Evolutionary conservation across 2,888 invertebrate genomes (phyloP).

Genomic region (Sisyra nigra): DNA sequence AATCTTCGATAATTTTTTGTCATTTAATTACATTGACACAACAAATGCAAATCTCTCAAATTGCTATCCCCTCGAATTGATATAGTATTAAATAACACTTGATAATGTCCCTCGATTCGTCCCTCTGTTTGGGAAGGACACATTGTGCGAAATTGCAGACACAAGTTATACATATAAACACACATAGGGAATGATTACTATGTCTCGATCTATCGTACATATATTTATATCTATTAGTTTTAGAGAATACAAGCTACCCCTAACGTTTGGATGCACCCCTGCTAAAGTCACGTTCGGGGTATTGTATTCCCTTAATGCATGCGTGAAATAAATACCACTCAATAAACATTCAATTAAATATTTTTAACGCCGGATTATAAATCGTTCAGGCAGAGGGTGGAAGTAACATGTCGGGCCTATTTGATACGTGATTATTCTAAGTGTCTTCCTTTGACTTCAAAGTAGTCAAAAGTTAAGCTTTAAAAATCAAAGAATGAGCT

Average conservation of each 20-base stretch:
- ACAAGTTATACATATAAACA: not conserved
- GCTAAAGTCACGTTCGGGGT: slow-evolving; percentile 5
- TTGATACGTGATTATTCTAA: no score
- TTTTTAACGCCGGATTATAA: slow-evolving; percentile 3
- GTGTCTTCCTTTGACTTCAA: no score
- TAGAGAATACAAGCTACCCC: no score
- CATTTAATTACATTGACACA: no score
- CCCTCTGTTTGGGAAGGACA: not conserved
- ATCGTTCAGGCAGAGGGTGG: not conserved
- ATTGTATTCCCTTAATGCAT: slow-evolving; percentile 6
- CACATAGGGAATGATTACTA: not conserved
- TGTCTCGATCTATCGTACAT: not conserved
- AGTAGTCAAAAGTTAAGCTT: no score
- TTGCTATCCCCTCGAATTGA: not conserved
- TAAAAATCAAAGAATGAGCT: no score
- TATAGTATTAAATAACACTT: slow-evolving; percentile 4
- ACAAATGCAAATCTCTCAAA: not conserved
- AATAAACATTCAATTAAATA: slow-evolving; percentile 7
- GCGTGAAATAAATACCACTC: slow-evolving; percentile 7
- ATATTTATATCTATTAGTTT: not conserved
- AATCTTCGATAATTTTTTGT: no score
- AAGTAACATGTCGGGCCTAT: no score
- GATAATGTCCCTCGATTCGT: not conserved
- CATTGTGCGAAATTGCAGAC: not conserved
- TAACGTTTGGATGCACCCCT: not conserved